Percentiles rank a stretch among this genome's conserved stretches.
Evolutionary conservation across 2,797 vertebrate species (phyloP).

Genomic region (Oreochromis mossambicus): DNA sequence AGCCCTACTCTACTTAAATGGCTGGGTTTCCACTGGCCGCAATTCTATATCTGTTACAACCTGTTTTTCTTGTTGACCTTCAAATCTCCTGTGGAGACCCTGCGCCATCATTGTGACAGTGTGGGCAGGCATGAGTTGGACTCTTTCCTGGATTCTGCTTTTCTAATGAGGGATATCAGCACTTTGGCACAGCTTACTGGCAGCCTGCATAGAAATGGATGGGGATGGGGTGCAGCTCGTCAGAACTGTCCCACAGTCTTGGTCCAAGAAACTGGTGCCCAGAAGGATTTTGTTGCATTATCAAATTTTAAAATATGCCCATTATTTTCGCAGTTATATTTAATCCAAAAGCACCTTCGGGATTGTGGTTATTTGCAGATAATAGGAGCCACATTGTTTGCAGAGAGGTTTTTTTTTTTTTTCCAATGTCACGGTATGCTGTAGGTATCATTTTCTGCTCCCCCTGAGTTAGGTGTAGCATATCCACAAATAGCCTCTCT

Average conservation of each 20-base stretch:
- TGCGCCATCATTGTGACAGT: conserved; percentile 51
- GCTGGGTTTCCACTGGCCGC: conserved; percentile 9
- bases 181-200: conserved; percentile 74
- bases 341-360: conserved; percentile 59
- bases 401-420: conserved; percentile 17
- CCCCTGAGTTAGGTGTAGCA: not conserved
- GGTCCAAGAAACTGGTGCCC: conserved; percentile 64
- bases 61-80: conserved; percentile 68
- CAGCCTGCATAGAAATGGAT: conserved; percentile 66
- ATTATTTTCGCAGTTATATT: conserved; percentile 69
- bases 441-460: conserved; percentile 40
- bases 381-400: conserved; percentile 49
- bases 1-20: conserved; percentile 38
- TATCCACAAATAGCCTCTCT: conserved; percentile 35
- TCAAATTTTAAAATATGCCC: conserved; percentile 70
- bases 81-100: conserved; percentile 59
- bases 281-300: conserved; percentile 68
- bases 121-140: conserved; percentile 64
- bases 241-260: conserved; percentile 60
- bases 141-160: conserved; percentile 70
- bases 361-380: conserved; percentile 51
- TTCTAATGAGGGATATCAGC: conserved; percentile 77
- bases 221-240: conserved; percentile 53
- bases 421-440: conserved; percentile 40
- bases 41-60: conserved; percentile 47